Base-by-base conservation (phyloP, 37 sponge, comb jelly and placozoan species). In the Tethya wilhelma region DNA sequence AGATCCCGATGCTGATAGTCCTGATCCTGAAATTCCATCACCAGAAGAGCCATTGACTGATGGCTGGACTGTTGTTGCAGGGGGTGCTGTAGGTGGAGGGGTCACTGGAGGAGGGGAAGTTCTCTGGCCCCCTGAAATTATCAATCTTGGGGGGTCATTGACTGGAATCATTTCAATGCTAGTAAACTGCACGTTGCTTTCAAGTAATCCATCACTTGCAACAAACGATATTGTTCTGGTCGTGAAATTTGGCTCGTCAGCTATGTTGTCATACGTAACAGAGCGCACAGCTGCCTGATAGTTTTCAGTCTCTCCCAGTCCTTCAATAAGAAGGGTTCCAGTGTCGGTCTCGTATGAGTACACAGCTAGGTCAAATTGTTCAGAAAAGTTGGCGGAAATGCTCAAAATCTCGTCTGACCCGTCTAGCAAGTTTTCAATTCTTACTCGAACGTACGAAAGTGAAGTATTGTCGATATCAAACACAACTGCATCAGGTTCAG, bases 121-220 rank as follows among this genome's bases (percentile, higher is more conserved):
- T 34, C 41, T 63, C 5, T 26, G 20, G 7, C 69, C 31, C 26
- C 70, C 73, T 42, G 79, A 12, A 53, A 87, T 73, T 19, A 38
- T 53, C 44, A 96, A 56, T 20, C 81, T 71, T 31, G 96, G 96
- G 37, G 77, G 82, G 58, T 96, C 91, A 56, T 96, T 93, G 40
- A 96, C 90, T 1, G 88, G 63, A 38, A 58, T 25, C 20, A 96
- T 83, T 38, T 55, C 64, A 17, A 96, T 76, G 5, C 33, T 87
- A 36, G 90, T 79, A 41, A 69, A 73, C 29, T 73, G 74, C 1
- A 59, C 25, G 0, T 36, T 34, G 59, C 83, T 84, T 38, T 90
- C 77, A 26, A 79, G n/a, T 32, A 82, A 43, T 14, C 93, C 96
- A 74, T 96, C 96, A 63, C 66, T 89, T 34, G 83, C 96, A 17